These are phyloP conservation scores for Bettongia penicillata DNA, from an alignment of 2,113 vertebrate genomes.

Conservation along the genomic window DNA sequence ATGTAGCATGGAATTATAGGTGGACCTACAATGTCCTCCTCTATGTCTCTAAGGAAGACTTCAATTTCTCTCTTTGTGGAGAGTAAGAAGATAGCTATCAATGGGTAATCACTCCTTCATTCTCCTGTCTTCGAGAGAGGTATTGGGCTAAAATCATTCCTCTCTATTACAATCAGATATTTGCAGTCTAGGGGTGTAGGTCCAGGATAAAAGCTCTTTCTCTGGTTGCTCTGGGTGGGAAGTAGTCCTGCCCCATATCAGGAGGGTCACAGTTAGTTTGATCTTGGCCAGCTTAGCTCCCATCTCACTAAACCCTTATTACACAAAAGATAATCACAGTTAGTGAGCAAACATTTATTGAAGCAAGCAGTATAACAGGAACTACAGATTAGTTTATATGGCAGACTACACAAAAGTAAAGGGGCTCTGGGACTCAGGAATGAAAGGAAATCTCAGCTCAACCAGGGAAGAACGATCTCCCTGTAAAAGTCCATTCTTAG, in stretches of 20 bases:
- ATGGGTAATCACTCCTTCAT: not conserved
- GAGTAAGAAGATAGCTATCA: not conserved
- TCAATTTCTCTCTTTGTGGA: not conserved
- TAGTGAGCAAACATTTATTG: constrained; percentile 1
- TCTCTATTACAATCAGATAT: not conserved
- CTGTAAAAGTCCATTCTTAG: not conserved
- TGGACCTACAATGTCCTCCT: not conserved
- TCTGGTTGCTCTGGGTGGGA: not conserved
- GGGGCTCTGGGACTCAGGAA: not conserved
- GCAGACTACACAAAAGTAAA: not conserved
- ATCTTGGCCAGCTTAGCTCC: constrained; percentile 1
- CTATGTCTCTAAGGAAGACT: not conserved
- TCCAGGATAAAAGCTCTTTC: not conserved
- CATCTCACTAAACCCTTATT: not conserved
- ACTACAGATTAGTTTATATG: not conserved
- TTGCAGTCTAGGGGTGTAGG: not conserved
- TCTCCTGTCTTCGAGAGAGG: not conserved
- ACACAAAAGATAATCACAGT: constrained; percentile 1
- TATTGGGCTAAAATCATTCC: not conserved
- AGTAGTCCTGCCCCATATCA: not conserved
- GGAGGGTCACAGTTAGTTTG: not conserved
- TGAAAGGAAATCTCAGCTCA: not conserved
- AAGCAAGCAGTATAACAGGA: not conserved
- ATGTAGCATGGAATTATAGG: not conserved
- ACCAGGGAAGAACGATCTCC: not conserved